phyloP scores from a whole-genome alignment of 2,797 vertebrate genomes.

The Bovichtus diacanthus region DNA sequence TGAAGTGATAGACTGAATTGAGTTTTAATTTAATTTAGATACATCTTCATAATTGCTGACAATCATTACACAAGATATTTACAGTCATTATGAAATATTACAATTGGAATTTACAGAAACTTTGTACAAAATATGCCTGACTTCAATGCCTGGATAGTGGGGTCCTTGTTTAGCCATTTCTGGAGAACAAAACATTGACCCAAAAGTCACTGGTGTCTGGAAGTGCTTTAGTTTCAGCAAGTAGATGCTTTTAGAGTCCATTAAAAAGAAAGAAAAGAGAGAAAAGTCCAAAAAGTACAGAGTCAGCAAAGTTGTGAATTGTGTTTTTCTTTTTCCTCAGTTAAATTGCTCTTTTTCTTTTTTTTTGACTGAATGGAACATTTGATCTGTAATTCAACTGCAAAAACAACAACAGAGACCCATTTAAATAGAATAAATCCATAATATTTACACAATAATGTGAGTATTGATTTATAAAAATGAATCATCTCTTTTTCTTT shows the following conservation, averaged over 20 bases:
- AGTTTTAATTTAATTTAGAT: slow-evolving; percentile 91
- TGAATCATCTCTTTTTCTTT: slow-evolving; percentile 83
- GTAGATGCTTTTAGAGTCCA: slow-evolving; percentile 82
- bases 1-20: slow-evolving; percentile 85
- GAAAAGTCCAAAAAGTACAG: slow-evolving; percentile 81
- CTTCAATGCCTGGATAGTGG: slow-evolving; percentile 84
- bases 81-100: slow-evolving; percentile 91
- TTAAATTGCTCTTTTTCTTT: slow-evolving; percentile 71
- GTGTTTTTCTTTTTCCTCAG: slow-evolving; percentile 72
- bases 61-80: slow-evolving; percentile 90
- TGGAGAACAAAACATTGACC: slow-evolving; percentile 80
- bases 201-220: slow-evolving; percentile 82
- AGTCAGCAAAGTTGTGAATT: slow-evolving; percentile 80
- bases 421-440: slow-evolving; percentile 88
- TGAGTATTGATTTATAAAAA: slow-evolving; percentile 87
- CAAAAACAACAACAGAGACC: slow-evolving; percentile 88
- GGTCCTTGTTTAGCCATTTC: slow-evolving; percentile 81
- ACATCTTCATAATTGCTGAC: slow-evolving; percentile 89
- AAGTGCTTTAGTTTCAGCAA: slow-evolving; percentile 84
- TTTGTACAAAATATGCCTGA: slow-evolving; percentile 89
- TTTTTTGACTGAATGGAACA: slow-evolving; percentile 80
- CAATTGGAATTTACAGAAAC: slow-evolving; percentile 89
- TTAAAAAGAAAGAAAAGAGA: slow-evolving; percentile 83
- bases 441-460: slow-evolving; percentile 87
- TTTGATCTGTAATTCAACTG: slow-evolving; percentile 84